Evolutionary conservation across 2,797 vertebrate species (phyloP), one percentile per base, ranked within the genome.

Genomic region (Hydrolagus colliei): DNA sequence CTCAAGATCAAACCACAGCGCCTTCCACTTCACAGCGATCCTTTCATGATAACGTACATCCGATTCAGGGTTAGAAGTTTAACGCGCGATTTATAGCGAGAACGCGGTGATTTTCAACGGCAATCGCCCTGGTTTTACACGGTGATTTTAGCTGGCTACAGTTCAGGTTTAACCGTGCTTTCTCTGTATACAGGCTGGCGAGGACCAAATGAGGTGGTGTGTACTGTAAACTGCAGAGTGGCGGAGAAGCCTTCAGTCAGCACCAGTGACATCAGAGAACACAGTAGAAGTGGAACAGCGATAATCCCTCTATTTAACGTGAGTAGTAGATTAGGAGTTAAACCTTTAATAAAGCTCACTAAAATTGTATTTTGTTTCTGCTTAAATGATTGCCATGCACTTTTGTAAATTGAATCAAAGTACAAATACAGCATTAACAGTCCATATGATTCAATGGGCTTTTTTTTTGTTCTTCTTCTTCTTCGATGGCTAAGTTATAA

Each of bases 361-460:
- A 85, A 87, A 89, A 91, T 92, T 91, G 86, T 89, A 87, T 90
- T 92, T 86, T 78, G 78, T 78, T 88, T 87, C 79, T 87, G 80
- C 85, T 87, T 86, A 86, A 88, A 90, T 78, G 89, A 90, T 93
- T 91, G 91, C 91, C 93, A 94, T 94, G 93, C 93, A 93, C 89
- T 92, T 92, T 90, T 90, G 79, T 67, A 91, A 88, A 91, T 90
- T 92, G 88, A 90, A 91, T 87, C 90, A 89, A 87, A 87, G 82
- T 88, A 87, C 88, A 89, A 86, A 86, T 67, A 84, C 79, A 84
- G 65, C 79, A 84, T 84, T 78, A 89, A 89, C 86, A 87, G 86
- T 89, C 86, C 77, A 86, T 86, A 87, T 74, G 87, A 14, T 86
- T 77, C 73, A 73, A 79, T 86, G 78, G 65, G 75, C 86, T 86